These are phyloP conservation scores for Sesamia nonagrioides DNA, from an alignment of 1,140 invertebrate genomes.

Conservation along the genomic window DNA sequence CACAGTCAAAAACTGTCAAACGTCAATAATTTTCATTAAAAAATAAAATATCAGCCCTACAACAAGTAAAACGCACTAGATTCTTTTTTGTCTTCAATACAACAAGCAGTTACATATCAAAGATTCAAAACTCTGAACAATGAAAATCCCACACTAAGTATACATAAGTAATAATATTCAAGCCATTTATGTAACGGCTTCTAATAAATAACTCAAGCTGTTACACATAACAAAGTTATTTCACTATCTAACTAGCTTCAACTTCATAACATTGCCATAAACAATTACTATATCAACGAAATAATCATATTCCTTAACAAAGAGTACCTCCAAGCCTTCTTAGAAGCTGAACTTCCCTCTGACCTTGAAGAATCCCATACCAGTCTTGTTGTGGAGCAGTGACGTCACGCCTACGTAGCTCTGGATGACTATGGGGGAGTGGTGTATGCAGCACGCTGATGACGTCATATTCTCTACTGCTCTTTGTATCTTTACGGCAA, in stretches of 20 bases:
- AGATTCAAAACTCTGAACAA: too few species aligned
- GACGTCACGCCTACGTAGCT: conserved; percentile 94
- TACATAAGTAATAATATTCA: not conserved
- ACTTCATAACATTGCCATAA: not conserved
- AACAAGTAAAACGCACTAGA: too few species aligned
- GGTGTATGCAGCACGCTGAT: conserved; percentile 88
- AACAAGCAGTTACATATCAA: too few species aligned
- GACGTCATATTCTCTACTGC: conserved; percentile 81
- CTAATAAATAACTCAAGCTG: not conserved
- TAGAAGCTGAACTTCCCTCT: conserved; percentile 95
- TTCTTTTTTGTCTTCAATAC: too few species aligned
- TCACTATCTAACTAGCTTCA: conserved; percentile 16
- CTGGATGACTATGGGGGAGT: conserved; percentile 92
- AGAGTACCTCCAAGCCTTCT: conserved; percentile 8
- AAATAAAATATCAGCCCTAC: too few species aligned
- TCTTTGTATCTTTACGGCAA: conserved; percentile 87
- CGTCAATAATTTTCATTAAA: too few species aligned
- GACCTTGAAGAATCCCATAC: conserved; percentile 95
- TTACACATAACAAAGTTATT: conserved; percentile 27
- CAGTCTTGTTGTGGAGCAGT: conserved; percentile 94
- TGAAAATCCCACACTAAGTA: too few species aligned
- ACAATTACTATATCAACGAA: not conserved
- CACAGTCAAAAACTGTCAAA: too few species aligned
- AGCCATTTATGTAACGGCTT: not conserved
- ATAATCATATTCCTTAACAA: conserved; percentile 3